These are phyloP conservation scores for Chymomyza procnemis DNA, from an alignment of 2,888 invertebrate genomes.

Conservation along the genomic window DNA sequence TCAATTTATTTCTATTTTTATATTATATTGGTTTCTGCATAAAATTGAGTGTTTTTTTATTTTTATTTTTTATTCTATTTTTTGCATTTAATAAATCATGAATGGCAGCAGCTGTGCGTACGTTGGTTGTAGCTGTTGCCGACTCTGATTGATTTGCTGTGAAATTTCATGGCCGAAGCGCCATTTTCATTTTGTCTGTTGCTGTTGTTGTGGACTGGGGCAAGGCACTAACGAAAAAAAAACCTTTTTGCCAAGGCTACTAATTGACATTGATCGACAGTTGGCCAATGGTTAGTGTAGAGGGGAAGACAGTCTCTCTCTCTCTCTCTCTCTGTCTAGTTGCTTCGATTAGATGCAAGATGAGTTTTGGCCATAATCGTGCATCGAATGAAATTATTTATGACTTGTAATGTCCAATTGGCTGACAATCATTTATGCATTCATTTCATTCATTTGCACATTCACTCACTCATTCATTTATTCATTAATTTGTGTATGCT, in stretches of 20 bases:
- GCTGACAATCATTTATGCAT: slow-evolving; percentile 66
- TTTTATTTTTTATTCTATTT: neutral
- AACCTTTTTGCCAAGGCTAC: slow-evolving; percentile 5
- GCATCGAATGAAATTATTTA: slow-evolving; percentile 50
- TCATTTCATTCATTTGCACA: slow-evolving; percentile 39
- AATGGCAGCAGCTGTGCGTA: neutral
- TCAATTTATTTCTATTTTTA: slow-evolving; percentile 3
- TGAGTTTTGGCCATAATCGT: neutral
- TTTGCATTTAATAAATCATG: slow-evolving; percentile 58
- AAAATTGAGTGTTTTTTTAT: neutral
- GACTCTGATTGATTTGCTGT: slow-evolving; percentile 65
- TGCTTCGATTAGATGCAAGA: neutral
- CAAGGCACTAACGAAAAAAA: neutral
- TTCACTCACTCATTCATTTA: slow-evolving; percentile 6
- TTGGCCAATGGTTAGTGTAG: slow-evolving; percentile 43
- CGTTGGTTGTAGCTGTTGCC: neutral
- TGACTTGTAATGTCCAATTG: slow-evolving; percentile 24
- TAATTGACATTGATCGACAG: slow-evolving; percentile 71
- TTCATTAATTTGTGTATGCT: slow-evolving; percentile 72
- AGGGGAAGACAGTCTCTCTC: no score
- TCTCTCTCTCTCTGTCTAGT: no score
- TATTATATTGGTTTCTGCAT: neutral
- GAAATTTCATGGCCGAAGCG: slow-evolving; percentile 42
- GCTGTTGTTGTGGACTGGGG: neutral
- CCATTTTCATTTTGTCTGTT: neutral